phyloP scores from a whole-genome alignment of 2,797 vertebrate genomes.

The Scomberomorus guttatus region DNA sequence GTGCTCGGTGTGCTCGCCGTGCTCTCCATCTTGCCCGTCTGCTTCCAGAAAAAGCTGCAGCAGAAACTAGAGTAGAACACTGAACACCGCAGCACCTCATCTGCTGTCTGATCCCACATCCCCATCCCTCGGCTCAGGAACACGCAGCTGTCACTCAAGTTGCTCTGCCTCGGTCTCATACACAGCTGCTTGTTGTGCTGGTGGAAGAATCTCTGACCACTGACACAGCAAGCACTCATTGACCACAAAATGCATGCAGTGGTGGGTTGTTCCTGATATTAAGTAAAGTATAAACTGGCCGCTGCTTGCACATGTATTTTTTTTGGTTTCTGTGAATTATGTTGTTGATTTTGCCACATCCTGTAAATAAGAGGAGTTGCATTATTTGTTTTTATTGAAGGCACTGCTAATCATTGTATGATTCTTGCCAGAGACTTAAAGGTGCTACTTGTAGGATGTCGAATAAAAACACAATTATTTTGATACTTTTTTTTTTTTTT shows the following conservation, averaged over 20 bases:
- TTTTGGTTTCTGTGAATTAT: conserved; percentile 49
- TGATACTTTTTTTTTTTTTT: conserved; percentile 10
- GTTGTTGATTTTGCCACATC: conserved; percentile 60
- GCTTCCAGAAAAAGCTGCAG: conserved; percentile 96
- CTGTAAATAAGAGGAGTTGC: conserved; percentile 51
- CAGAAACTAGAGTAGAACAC: conserved; percentile 92
- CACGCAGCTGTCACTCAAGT: conserved; percentile 57
- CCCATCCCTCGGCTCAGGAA: conserved; percentile 73
- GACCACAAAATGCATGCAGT: conserved; percentile 63
- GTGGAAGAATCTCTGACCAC: conserved; percentile 31
- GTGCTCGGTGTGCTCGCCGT: conserved; percentile 93
- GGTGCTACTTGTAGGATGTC: conserved; percentile 64
- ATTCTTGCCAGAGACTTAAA: conserved; percentile 42
- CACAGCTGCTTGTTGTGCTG: conserved; percentile 21
- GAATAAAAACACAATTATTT: conserved; percentile 12
- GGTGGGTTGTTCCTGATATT: conserved; percentile 58
- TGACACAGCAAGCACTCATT: conserved; percentile 41
- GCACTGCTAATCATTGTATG: conserved; percentile 31
- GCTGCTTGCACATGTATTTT: conserved; percentile 53
- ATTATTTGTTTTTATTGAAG: conserved; percentile 53
- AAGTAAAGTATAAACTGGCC: conserved; percentile 46
- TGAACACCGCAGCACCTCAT: conserved; percentile 59
- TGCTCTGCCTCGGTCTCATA: conserved; percentile 47
- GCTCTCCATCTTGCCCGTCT: conserved; percentile 95
- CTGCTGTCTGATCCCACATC: conserved; percentile 57